Evolutionary conservation across 2,113 vertebrate genomes (phyloP), one percentile per base, ranked within the genome.

Genomic region (Vanacampus margaritifer): DNA sequence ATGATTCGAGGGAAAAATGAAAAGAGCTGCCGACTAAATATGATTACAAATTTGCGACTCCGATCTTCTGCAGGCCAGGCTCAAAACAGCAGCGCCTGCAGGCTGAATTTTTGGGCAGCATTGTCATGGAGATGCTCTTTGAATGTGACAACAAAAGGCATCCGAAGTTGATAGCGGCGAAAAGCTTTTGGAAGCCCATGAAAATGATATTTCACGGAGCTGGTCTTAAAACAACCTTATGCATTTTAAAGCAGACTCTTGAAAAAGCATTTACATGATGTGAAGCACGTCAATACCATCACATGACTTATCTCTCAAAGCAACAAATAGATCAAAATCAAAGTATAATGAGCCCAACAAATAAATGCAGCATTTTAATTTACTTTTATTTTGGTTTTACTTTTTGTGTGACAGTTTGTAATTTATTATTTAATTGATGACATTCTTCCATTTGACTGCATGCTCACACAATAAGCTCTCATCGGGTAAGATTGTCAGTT

Each of bases 1-100:
- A n/a, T n/a, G n/a, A n/a, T 48, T 74, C 63, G 36, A 61, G 65
- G 65, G 21, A 53, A 43, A 7, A 65, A 6, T 46, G 45, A 19
- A 16, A 21, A 5, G 28, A 64, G 53, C 45, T 19, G 17, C n/a
- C 75, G 59, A 68, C 24, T 19, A 13, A 12, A 23, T 10, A 12
- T 41, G 48, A 76, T 72, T 35, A 50, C 54, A 71, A 65, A 79
- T 61, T 23, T 64, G 70, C 0, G 14, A 62, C 19, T 62, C 21
- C 21, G 10, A 50, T 12, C 26, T 19, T 35, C 62, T 14, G 23
- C 62, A 17, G 14, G 39, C 14, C 10, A 26, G 21, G 24, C 23
- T 1, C 59, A 63, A 45, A 36, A 21, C 46, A 51, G n/a, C 59
- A 13, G 21, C 5, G 58, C 17, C 63, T 65, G 45, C 26, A 53